Evolutionary conservation across 2,113 vertebrate species (phyloP).

Genomic region (Ciconia boyciana): DNA sequence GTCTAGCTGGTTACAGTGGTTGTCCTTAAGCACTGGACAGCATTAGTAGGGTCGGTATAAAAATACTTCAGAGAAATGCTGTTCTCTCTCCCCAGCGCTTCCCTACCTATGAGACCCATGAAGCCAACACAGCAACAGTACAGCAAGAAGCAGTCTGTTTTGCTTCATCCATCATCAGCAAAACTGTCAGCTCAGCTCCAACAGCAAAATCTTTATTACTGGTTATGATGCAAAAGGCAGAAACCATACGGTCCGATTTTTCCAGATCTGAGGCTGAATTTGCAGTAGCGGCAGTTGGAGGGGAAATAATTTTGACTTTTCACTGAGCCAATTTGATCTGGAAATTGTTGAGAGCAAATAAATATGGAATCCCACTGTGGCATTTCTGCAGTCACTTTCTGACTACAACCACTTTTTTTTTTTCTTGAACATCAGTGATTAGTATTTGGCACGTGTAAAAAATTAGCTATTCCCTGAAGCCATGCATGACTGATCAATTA

Average conservation of each 20-base stretch:
- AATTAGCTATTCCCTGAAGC: constrained; percentile 27
- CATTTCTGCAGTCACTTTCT: constrained; percentile 20
- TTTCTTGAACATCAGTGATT: background rate
- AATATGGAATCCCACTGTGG: constrained; percentile 41
- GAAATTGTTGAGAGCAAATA: constrained; percentile 50
- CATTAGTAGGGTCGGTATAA: background rate
- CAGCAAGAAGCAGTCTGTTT: background rate
- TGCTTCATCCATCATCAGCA: constrained; percentile 44
- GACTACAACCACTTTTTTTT: background rate
- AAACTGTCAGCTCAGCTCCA: constrained; percentile 42
- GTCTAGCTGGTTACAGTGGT: background rate
- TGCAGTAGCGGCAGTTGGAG: background rate
- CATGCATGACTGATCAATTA: constrained; percentile 16
- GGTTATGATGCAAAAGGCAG: constrained; percentile 40
- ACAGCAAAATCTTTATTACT: constrained; percentile 33
- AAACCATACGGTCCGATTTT: constrained; percentile 6
- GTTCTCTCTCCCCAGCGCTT: background rate
- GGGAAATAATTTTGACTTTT: constrained; percentile 41
- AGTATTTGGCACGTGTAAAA: constrained; percentile 27
- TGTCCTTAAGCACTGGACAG: background rate
- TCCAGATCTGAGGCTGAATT: constrained; percentile 25
- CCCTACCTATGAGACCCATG: background rate
- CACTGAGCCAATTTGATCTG: constrained; percentile 50
- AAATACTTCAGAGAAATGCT: background rate
- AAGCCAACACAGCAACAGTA: background rate